These are phyloP conservation scores for Micropoecilia bifurca DNA, from an alignment of 2,797 vertebrate species.

Conservation along the genomic window DNA sequence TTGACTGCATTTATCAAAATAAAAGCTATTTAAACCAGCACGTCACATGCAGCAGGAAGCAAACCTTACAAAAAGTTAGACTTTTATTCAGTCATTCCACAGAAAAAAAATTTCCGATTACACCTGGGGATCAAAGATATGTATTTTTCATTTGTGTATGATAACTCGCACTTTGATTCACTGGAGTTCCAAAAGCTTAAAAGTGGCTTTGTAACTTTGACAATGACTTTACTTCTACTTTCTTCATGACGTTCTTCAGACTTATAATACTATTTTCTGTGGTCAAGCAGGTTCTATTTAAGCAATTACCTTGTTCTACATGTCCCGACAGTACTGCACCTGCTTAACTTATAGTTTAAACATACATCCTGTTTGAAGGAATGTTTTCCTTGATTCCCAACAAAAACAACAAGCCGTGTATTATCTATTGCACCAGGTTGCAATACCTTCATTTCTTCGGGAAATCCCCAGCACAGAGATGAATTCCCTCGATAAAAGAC, in stretches of 20 bases:
- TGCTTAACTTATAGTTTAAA: neutral
- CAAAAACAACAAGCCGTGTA: constrained; percentile 43
- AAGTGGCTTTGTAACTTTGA: neutral
- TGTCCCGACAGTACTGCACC: neutral
- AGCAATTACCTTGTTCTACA: neutral
- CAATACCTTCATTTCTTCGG: constrained; percentile 55
- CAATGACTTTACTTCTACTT: neutral
- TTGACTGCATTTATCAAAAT: neutral
- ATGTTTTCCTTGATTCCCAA: constrained; percentile 29
- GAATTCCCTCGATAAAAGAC: constrained; percentile 63
- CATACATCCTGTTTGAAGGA: neutral
- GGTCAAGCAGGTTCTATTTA: neutral
- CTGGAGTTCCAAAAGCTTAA: neutral
- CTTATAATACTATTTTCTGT: neutral
- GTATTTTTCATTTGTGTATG: neutral
- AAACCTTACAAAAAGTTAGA: neutral
- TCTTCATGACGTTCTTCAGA: neutral
- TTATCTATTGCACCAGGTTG: constrained; percentile 47
- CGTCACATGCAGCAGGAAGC: neutral
- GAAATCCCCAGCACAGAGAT: constrained; percentile 66
- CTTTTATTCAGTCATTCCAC: neutral
- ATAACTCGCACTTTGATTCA: neutral
- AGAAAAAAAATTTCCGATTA: neutral
- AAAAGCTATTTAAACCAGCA: neutral
- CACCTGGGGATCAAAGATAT: neutral